A percentile compares a stretch with the other conserved stretches of the same genome.
phyloP scores from a whole-genome alignment of 2,888 invertebrate genomes.

The Nysson spinosus region DNA sequence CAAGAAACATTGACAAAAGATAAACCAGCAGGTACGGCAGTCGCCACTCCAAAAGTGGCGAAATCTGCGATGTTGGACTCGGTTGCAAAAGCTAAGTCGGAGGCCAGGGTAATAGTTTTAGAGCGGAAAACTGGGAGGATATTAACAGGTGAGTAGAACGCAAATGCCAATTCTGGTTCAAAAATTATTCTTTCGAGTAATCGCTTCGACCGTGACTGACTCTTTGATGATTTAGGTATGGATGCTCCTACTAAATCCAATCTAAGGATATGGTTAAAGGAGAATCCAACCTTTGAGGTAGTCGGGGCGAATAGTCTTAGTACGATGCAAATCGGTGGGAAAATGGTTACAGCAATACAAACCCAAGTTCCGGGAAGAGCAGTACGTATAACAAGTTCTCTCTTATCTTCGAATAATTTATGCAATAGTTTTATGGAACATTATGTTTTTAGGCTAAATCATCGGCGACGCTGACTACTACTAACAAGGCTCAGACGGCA shows the following conservation, averaged over 20 bases:
- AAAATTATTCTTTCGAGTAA: constrained; percentile 22
- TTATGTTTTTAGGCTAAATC: constrained; percentile 48
- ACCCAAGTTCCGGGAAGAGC: constrained; percentile 50
- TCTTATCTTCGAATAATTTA: background rate
- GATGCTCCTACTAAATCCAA: constrained; percentile 90
- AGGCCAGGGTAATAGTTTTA: constrained; percentile 85
- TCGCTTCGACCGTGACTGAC: background rate
- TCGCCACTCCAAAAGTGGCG: constrained; percentile 50
- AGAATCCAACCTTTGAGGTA: constrained; percentile 93
- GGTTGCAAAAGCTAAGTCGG: constrained; percentile 60
- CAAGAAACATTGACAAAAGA: constrained; percentile 80
- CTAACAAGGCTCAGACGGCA: constrained; percentile 55
- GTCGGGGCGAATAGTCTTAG: constrained; percentile 80
- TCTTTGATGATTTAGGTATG: constrained; percentile 82
- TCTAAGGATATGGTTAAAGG: constrained; percentile 89
- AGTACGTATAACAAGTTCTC: constrained; percentile 40
- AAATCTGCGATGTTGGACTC: constrained; percentile 62
- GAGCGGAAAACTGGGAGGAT: constrained; percentile 88
- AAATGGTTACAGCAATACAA: constrained; percentile 67
- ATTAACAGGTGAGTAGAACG: constrained; percentile 75
- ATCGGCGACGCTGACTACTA: constrained; percentile 25
- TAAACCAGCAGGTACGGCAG: constrained; percentile 56
- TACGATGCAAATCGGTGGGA: constrained; percentile 68
- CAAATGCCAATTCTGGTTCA: background rate
- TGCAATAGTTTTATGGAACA: constrained; percentile 6